A percentile compares a stretch with the other conserved stretches of the same genome.
phyloP scores from a whole-genome alignment of 2,797 vertebrate species.

The Propithecus deckenii region DNA sequence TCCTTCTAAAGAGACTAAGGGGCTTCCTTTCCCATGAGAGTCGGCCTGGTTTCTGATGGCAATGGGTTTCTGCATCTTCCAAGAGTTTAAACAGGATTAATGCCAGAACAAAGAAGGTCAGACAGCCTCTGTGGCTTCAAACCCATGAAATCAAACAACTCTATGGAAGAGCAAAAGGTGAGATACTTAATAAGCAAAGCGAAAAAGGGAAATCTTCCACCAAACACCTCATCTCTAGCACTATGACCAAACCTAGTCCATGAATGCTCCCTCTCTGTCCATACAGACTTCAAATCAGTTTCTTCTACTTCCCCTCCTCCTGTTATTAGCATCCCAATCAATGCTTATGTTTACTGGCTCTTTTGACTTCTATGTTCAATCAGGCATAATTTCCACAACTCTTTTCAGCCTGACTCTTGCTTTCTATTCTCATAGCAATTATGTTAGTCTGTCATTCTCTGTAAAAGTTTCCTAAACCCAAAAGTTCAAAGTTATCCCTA shows the following conservation, averaged over 20 bases:
- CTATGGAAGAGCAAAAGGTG: neutral
- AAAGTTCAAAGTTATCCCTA: neutral
- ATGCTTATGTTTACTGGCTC: neutral
- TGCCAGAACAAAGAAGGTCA: neutral
- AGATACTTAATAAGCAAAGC: neutral
- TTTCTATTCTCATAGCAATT: neutral
- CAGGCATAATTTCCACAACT: neutral
- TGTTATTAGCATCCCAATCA: neutral
- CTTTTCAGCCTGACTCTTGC: neutral
- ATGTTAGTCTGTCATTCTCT: neutral
- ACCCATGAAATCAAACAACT: neutral
- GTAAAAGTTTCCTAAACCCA: neutral
- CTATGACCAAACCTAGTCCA: neutral
- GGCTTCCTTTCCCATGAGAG: neutral
- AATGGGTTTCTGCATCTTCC: neutral
- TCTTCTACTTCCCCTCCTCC: neutral
- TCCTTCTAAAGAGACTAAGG: neutral
- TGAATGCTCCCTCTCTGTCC: neutral
- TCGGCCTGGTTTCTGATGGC: constrained; percentile 15
- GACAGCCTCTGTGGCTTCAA: neutral
- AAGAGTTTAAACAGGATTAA: constrained; percentile 5
- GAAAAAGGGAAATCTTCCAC: neutral
- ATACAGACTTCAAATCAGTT: neutral
- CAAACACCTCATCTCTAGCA: neutral
- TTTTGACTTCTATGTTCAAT: neutral